phyloP scores from a whole-genome alignment of 2,797 vertebrate species.

The Mycteria americana region DNA sequence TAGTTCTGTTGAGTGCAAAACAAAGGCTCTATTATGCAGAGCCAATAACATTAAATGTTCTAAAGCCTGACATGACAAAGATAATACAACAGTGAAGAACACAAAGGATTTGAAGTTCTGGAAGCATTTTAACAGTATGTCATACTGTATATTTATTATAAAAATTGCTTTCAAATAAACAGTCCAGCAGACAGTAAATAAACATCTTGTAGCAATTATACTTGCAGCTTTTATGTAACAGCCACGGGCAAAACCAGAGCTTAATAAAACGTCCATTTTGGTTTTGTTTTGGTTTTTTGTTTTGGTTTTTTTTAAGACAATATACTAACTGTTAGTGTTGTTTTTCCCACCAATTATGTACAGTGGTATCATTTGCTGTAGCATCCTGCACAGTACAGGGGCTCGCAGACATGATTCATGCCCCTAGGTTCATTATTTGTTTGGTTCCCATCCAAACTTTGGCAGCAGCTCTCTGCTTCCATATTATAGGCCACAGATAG shows the following conservation, averaged over 20 bases:
- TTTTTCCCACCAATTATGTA: not conserved
- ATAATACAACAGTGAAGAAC: not conserved
- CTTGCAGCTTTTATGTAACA: constrained; percentile 2
- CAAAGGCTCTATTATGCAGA: not conserved
- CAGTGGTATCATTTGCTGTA: not conserved
- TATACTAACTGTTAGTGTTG: not conserved
- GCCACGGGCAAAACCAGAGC: not conserved
- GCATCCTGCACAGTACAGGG: not conserved
- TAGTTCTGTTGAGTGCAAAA: not conserved
- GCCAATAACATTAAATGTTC: not conserved
- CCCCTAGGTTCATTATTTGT: not conserved
- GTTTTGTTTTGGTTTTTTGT: too few species aligned
- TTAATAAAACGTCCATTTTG: not conserved
- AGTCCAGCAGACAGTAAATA: constrained; percentile 6
- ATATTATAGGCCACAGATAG: not conserved
- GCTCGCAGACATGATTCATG: not conserved
- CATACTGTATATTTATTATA: constrained; percentile 1
- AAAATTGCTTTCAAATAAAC: constrained; percentile 18
- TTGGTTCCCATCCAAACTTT: not conserved
- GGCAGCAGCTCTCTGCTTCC: not conserved
- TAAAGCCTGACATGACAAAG: not conserved
- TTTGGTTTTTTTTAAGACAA: too few species aligned
- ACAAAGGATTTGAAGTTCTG: not conserved
- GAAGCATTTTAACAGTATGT: not conserved
- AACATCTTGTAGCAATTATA: constrained; percentile 24